Evolutionary conservation across 1,140 invertebrate genomes (phyloP), one percentile per base, ranked within the genome.

Genomic region (Camponotus pennsylvanicus): DNA sequence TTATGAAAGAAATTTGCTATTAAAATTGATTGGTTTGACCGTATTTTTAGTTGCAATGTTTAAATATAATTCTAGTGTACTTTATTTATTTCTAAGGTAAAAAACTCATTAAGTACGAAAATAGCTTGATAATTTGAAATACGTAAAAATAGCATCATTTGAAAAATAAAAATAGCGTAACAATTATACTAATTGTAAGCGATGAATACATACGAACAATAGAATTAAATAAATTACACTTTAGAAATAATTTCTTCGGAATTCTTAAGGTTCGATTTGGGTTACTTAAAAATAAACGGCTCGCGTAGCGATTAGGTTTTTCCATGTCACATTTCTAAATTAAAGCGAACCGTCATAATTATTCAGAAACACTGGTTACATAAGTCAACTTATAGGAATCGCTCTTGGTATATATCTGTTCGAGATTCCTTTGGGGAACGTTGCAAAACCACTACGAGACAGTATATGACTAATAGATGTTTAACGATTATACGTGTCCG

Each of bases 301-400:
- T 79, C 11, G 55, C 32, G 40, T 6, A 75, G 13, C 27, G 55
- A 71, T 61, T 75, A 83, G 40, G 32, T 61, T 73, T 82, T n/a
- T 73, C 73, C 40, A 18, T 5, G 27, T 57, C 21, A 13, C 49
- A 15, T 49, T n/a, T 83, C 32, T 49, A 57, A 73, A 83, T 61
- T 83, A 13, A 75, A 73, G 8, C 27, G 27, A 52, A 55, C 15
- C 49, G 27, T 83, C 55, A 27, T 42, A 49, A 75, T 27, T 5
- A 34, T 37, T 83, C n/a, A 34, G 61, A 82, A 27, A 34, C 49
- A 82, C 27, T 27, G 61, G 55, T 83, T 83, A 73, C 55, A 63
- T 49, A 83, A 83, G 55, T 13, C 55, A 21, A 1, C 55, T 73
- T 73, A 82, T 37, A n/a, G 32, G 11, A 15, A 73, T 45, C 2